Base-by-base conservation (phyloP, 2,888 invertebrate genomes). In the Scotopteryx bipunctaria region DNA sequence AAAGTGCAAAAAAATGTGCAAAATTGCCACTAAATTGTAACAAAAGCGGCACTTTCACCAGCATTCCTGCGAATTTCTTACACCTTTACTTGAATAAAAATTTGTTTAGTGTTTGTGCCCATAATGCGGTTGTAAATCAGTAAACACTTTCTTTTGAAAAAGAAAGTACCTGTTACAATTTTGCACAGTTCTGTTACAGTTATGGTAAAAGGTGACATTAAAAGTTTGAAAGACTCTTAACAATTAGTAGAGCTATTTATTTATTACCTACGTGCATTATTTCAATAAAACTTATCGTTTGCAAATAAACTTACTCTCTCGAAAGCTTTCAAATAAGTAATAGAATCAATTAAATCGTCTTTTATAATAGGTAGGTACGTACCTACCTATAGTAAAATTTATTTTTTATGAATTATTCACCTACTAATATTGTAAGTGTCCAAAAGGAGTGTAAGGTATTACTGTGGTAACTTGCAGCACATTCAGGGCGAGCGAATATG, bases 121-220 rank as follows among this genome's bases (percentile, higher is more conserved):
- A 74, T 69, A 71, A 77, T 72, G 75, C 62, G 82, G 80, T 79
- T 77, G 77, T 88, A 86, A 86, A 86, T 84, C 79, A 76, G 76
- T 73, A 76, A 83, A 78, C 73, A 81, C 82, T 84, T 82, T 83
- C 81, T 76, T 76, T 81, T 66, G 56, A 68, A 63, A 64, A 57
- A 58, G 52, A 69, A 81, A 77, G 77, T 84, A 86, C 86, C 85
- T 87, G 85, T 78, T 78, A 67, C 75, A 57, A 83, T 84, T 85
- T 80, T 73, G 73, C 75, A 78, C 63, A 71, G 74, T 64, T 67
- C 51, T 59, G 49, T 55, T 49, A 49, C 41, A 53, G 67, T 52
- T 42, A 47, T 35, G 48, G 48, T 21, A 23, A 16, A 41, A 27
- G 16, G 48, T 40, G 41, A 38, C 50, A 37, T 61, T 62, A 51